Evolutionary conservation across 2,113 vertebrate species (phyloP).

Genomic region (Gobiocypris rarus): DNA sequence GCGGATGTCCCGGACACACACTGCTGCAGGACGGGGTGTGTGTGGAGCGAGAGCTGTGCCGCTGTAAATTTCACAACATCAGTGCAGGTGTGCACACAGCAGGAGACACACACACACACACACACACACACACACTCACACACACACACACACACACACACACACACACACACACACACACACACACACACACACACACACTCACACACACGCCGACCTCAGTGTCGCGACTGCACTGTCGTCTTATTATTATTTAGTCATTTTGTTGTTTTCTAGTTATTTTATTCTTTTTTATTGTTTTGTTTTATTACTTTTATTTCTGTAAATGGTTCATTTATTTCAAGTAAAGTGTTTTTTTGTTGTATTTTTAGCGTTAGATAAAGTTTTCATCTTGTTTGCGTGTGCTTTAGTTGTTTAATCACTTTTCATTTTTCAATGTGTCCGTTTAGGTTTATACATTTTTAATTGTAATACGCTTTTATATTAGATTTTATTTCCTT

Average conservation of each 20-base stretch:
- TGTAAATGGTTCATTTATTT: neutral
- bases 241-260: too few species aligned
- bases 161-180: too few species aligned
- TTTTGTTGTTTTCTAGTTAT: neutral
- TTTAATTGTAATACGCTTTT: neutral
- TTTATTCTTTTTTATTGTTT: neutral
- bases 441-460: neutral
- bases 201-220: too few species aligned
- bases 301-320: neutral
- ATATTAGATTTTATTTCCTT: neutral
- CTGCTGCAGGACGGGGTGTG: slow-evolving; percentile 82
- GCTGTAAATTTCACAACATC: slow-evolving; percentile 79
- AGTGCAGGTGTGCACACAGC: slow-evolving; percentile 55
- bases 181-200: too few species aligned
- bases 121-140: too few species aligned
- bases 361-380: neutral
- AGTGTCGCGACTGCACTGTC: too few species aligned
- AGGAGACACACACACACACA: too few species aligned
- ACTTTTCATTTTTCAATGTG: neutral
- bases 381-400: too few species aligned
- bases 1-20: slow-evolving; percentile 78
- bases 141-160: too few species aligned
- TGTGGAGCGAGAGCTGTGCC: slow-evolving; percentile 73
- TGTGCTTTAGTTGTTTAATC: neutral
- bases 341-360: neutral